Conservation (phyloP, 2,113 vertebrate genomes). For the Myanophis thanlyinensis region DNA sequence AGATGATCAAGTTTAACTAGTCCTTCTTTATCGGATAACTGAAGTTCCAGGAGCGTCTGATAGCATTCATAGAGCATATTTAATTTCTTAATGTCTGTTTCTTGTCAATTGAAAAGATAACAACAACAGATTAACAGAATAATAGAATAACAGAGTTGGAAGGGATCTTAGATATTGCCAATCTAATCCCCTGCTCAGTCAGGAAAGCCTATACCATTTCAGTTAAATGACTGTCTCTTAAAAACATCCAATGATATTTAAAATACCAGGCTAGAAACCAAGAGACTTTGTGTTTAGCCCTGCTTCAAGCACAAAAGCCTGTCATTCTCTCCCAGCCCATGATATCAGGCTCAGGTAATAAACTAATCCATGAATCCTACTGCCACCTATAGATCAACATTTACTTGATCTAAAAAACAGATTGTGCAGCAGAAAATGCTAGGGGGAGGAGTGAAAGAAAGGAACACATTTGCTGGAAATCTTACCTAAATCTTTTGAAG, state of each 20-base stretch:
- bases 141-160: not conserved
- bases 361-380: not conserved
- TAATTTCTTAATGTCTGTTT: not conserved
- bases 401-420: not conserved
- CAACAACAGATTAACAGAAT: not conserved
- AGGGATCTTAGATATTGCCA: not conserved
- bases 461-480: not conserved
- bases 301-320: not conserved
- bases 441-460: not conserved
- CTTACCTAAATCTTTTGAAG: not conserved
- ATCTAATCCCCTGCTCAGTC: not conserved
- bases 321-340: not conserved
- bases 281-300: not conserved
- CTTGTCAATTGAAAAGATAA: not conserved
- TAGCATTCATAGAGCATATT: not conserved
- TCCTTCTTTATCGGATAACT: not conserved
- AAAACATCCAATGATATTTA: not conserved
- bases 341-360: not conserved
- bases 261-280: not conserved
- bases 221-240: not conserved
- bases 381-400: not conserved
- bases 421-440: not conserved
- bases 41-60: not conserved
- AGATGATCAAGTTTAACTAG: not conserved
- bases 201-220: not conserved